phyloP scores from a whole-genome alignment of 2,888 invertebrate genomes.

The Hydrotaea diabolus region DNA sequence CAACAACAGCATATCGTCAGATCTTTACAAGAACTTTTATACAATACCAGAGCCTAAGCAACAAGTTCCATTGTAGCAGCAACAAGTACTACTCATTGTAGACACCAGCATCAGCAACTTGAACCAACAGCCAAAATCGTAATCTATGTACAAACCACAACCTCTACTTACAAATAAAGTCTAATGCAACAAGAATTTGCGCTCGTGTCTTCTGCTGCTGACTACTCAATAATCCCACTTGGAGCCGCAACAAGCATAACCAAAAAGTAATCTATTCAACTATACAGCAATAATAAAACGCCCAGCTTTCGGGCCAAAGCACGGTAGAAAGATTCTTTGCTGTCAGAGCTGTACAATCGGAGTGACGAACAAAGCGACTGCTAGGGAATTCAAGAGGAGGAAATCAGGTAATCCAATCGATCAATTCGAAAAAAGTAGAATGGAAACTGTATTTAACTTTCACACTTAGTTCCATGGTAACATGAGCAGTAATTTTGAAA shows the following conservation, averaged over 20 bases:
- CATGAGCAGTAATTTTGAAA: too few species aligned
- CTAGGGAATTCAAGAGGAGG: too few species aligned
- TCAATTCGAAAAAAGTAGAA: too few species aligned
- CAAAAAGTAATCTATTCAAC: constrained; percentile 37
- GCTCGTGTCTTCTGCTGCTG: constrained; percentile 44
- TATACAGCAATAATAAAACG: constrained; percentile 61
- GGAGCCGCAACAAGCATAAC: constrained; percentile 40
- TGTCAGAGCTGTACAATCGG: constrained; percentile 36
- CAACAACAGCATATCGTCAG: background rate
- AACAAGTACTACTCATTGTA: background rate
- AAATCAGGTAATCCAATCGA: too few species aligned
- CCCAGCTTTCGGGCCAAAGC: constrained; percentile 61
- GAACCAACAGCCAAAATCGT: constrained; percentile 40
- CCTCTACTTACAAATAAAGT: constrained; percentile 66
- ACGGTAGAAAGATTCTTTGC: constrained; percentile 43
- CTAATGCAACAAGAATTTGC: constrained; percentile 64
- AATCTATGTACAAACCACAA: constrained; percentile 62
- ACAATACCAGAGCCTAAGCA: background rate
- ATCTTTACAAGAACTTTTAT: background rate
- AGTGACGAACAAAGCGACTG: too few species aligned
- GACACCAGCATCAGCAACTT: constrained; percentile 15
- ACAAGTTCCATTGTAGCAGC: constrained; percentile 43
- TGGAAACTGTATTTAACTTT: too few species aligned
- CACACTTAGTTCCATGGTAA: too few species aligned
- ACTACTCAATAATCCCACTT: constrained; percentile 55